These are phyloP conservation scores for Cataglyphis rosenhaueri DNA, from an alignment of 2,888 invertebrate genomes.

Conservation along the genomic window DNA sequence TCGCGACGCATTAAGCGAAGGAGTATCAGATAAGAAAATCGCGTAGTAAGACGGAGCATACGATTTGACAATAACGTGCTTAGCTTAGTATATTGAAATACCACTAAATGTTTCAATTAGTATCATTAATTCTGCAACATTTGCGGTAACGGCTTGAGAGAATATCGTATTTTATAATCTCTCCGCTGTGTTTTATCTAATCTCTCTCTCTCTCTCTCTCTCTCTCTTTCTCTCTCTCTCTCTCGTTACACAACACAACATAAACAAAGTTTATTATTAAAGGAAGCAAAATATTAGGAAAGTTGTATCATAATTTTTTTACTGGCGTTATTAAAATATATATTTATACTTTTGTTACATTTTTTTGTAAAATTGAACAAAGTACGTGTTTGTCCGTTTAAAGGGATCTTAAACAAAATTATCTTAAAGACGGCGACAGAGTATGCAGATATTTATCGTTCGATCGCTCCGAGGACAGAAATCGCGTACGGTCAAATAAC, in stretches of 20 bases:
- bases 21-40: constrained; percentile 41
- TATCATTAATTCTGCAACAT: background rate
- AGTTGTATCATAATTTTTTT: background rate
- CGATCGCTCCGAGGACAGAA: background rate
- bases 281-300: background rate
- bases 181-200: background rate
- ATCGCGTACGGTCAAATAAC: background rate
- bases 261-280: background rate
- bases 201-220: constrained; percentile 7
- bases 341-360: background rate
- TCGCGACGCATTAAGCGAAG: constrained; percentile 31
- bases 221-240: background rate
- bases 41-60: constrained; percentile 3
- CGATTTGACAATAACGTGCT: constrained; percentile 13
- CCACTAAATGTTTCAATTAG: constrained; percentile 34
- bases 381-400: background rate
- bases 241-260: background rate
- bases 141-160: background rate
- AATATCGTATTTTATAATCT: background rate
- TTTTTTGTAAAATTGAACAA: background rate
- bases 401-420: background rate
- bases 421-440: background rate
- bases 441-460: background rate
- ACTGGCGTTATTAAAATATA: background rate
- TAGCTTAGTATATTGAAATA: constrained; percentile 31